Evolutionary conservation across 1,140 invertebrate genomes (phyloP).

Genomic region (Venustaconcha ellipsiformis): DNA sequence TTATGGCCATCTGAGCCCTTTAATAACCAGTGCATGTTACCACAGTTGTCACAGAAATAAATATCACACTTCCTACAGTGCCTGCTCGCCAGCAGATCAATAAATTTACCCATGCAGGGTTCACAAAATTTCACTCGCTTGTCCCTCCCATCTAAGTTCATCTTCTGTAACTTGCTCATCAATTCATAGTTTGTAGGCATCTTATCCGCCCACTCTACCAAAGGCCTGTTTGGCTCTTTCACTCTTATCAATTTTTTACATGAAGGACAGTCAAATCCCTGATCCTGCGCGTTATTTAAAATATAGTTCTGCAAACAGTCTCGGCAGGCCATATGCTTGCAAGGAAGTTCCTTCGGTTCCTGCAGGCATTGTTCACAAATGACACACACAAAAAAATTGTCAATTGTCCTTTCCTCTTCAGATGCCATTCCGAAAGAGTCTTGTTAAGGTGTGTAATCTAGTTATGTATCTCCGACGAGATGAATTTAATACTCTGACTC

Average conservation of each 20-base stretch:
- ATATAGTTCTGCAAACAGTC: slow-evolving; percentile 12
- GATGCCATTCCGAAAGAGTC: too few relatives aligned
- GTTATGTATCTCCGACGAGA: too few relatives aligned
- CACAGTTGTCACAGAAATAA: slow-evolving; percentile 27
- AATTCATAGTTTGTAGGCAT: slow-evolving; percentile 13
- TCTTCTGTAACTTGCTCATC: slow-evolving; percentile 5
- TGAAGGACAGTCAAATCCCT: slow-evolving; percentile 16
- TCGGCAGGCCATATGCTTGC: slow-evolving; percentile 18
- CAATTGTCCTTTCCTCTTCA: background rate
- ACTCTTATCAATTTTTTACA: slow-evolving; percentile 2
- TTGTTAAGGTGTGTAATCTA: too few relatives aligned
- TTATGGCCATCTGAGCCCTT: slow-evolving; percentile 16
- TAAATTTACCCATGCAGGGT: slow-evolving; percentile 14
- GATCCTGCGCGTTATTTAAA: background rate
- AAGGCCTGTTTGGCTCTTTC: slow-evolving; percentile 3
- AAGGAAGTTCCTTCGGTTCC: slow-evolving; percentile 18
- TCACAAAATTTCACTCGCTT: slow-evolving; percentile 2
- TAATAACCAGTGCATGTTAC: slow-evolving; percentile 24
- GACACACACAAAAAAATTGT: background rate
- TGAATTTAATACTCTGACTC: too few relatives aligned
- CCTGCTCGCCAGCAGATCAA: slow-evolving; percentile 1
- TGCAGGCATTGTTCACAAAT: slow-evolving; percentile 11
- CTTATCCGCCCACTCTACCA: slow-evolving; percentile 14
- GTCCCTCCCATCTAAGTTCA: background rate
- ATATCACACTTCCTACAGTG: slow-evolving; percentile 25